Evolutionary conservation across 2,797 vertebrate genomes (phyloP).

Genomic region (Benthosema pterotum): DNA sequence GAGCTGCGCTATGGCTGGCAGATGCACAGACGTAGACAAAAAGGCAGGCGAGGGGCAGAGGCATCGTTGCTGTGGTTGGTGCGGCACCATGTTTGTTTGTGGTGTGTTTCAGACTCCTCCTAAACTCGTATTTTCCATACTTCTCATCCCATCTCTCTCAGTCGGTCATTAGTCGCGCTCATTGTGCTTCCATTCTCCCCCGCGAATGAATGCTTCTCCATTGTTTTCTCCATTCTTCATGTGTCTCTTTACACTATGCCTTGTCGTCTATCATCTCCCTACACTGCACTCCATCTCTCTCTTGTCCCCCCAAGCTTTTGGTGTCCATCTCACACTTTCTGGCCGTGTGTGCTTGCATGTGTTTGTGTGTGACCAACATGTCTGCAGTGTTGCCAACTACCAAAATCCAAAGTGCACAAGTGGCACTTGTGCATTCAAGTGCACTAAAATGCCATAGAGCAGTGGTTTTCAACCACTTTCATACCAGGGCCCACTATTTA

Average conservation of each 20-base stretch:
- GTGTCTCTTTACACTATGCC: too few species aligned
- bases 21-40: conserved; percentile 2
- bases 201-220: conserved; percentile 26
- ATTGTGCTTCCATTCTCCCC: conserved; percentile 26
- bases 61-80: conserved; percentile 57
- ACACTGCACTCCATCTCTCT: conserved; percentile 4
- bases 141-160: not conserved
- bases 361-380: not conserved
- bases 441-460: too few species aligned
- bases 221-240: not conserved
- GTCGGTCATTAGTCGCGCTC: conserved; percentile 3
- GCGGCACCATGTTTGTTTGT: conserved; percentile 9
- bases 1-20: conserved; percentile 27
- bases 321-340: not conserved
- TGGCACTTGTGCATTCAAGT: too few species aligned
- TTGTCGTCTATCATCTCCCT: not conserved
- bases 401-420: too few species aligned
- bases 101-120: conserved; percentile 16
- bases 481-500: too few species aligned
- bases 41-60: not conserved
- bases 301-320: not conserved
- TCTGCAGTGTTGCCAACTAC: too few species aligned
- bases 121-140: conserved; percentile 23
- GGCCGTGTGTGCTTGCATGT: not conserved
- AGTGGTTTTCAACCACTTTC: too few species aligned